Conservation (phyloP, 2,113 vertebrate genomes). For the Fukomys damarensis region DNA sequence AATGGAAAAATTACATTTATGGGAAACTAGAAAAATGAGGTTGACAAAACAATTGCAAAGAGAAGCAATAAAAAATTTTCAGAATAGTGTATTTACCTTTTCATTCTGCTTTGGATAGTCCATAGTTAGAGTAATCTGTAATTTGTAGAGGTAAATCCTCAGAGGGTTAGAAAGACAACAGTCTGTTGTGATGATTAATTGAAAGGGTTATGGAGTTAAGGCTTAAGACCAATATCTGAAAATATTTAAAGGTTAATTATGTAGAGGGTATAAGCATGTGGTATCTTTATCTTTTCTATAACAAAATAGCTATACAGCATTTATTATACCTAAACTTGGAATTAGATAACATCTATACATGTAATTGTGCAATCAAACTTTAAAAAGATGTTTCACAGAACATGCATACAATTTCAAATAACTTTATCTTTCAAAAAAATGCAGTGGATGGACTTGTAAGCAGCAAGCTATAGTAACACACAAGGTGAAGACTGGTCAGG, state of each 20-base stretch:
- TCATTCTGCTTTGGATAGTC: not conserved
- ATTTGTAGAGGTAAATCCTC: not conserved
- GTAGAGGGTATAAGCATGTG: not conserved
- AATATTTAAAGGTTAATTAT: slow-evolving; percentile 4
- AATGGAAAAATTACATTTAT: not conserved
- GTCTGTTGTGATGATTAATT: not conserved
- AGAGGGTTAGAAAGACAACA: slow-evolving; percentile 1
- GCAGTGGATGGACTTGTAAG: not conserved
- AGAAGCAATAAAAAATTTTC: slow-evolving; percentile 13
- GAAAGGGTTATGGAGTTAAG: not conserved
- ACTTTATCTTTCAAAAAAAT: not conserved
- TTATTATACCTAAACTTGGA: not conserved
- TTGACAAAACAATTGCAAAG: slow-evolving; percentile 21
- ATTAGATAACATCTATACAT: not conserved
- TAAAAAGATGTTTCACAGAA: not conserved
- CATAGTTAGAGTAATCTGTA: not conserved
- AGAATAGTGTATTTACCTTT: not conserved
- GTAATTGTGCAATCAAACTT: not conserved
- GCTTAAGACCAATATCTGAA: not conserved
- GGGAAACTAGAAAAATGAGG: slow-evolving; percentile 1
- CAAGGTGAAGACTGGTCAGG: not conserved
- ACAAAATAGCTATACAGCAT: not conserved
- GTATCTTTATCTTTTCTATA: not conserved
- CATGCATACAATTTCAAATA: slow-evolving; percentile 31
- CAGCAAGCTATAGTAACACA: not conserved